Evolutionary conservation across 1,140 invertebrate species (phyloP).

Genomic region (Polypedilum vanderplanki): DNA sequence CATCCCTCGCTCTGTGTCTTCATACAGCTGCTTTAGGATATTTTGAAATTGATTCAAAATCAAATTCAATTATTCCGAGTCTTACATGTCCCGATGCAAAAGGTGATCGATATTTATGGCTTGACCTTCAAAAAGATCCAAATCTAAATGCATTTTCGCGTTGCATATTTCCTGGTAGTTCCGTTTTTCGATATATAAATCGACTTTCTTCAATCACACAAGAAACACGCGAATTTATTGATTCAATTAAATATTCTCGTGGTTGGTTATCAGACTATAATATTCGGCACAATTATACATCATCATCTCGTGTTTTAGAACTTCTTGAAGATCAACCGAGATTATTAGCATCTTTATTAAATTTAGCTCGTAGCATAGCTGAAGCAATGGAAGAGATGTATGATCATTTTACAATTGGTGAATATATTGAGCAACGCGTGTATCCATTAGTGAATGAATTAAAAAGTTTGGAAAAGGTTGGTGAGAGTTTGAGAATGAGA

Average conservation of each 20-base stretch:
- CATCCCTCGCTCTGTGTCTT: slow-evolving; percentile 60
- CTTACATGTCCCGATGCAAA: slow-evolving; percentile 48
- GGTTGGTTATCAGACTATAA: slow-evolving; percentile 77
- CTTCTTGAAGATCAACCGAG: slow-evolving; percentile 56
- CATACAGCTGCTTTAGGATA: slow-evolving; percentile 54
- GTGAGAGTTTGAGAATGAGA: slow-evolving; percentile 40
- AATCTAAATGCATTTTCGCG: slow-evolving; percentile 39
- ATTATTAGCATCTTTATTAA: slow-evolving; percentile 52
- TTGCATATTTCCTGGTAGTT: slow-evolving; percentile 49
- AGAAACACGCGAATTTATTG: slow-evolving; percentile 45
- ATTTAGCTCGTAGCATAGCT: slow-evolving; percentile 55
- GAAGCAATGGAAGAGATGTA: slow-evolving; percentile 60
- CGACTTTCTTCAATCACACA: slow-evolving; percentile 49
- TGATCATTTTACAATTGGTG: slow-evolving; percentile 60
- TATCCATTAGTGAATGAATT: slow-evolving; percentile 46
- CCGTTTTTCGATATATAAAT: slow-evolving; percentile 52
- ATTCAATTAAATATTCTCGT: slow-evolving; percentile 41
- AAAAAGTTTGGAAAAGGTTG: slow-evolving; percentile 45
- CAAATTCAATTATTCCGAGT: slow-evolving; percentile 48
- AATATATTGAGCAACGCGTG: slow-evolving; percentile 62
- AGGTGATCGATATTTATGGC: slow-evolving; percentile 38
- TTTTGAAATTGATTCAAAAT: slow-evolving; percentile 51
- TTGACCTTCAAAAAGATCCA: slow-evolving; percentile 39
- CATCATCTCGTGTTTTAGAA: slow-evolving; percentile 63
- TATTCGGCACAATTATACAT: slow-evolving; percentile 66